Base-by-base conservation (phyloP, 2,113 vertebrate species). In the Chlorodrepanis virens region DNA sequence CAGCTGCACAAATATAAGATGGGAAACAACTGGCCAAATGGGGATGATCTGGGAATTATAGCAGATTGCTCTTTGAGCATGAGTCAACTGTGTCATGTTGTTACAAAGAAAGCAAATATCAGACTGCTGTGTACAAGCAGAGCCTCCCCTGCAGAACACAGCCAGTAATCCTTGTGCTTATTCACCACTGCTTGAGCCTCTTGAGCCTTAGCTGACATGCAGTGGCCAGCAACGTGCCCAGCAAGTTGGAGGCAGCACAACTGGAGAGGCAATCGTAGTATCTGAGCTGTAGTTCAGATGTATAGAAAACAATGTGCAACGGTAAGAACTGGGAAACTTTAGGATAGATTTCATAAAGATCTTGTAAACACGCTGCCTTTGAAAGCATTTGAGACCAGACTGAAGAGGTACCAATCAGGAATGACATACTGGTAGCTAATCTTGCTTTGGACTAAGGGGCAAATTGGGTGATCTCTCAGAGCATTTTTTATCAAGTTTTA, bases 51-150 rank as follows among this genome's bases (percentile, higher is more conserved):
- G 56, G 86, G 92, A 95, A 96, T 97, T 94, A 89, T 20, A 93
- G 47, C 0, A 23, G 93, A 90, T 93, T 96, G 76, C 28, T 94
- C 83, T 83, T 59, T 86, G 89, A 95, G 42, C 42, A 67, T 50
- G 60, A 96, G 94, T 92, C 91, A 94, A 92, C 89, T 90, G 54
- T 96, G 76, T 95, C 68, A 57, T 83, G 83, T 92, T 90, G 50
- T 77, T 92, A 81, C 86, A 96, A 88, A 93, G 80, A 96, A 92
- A 95, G 86, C 35, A 97, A 94, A 95, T 95, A 92, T 89, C 94
- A 96, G 35, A 44, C 33, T 83, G 42, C 21, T 12, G 2, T n/a
- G 64, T 54, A 74, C 13, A 53, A 65, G 63, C 35, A 90, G 35
- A 83, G 8, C 16, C 74, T 35, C 12, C n/a, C 77, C 42, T 85